Evolutionary conservation across 2,113 vertebrate species (phyloP).

Genomic region (Alaudala cheleensis): DNA sequence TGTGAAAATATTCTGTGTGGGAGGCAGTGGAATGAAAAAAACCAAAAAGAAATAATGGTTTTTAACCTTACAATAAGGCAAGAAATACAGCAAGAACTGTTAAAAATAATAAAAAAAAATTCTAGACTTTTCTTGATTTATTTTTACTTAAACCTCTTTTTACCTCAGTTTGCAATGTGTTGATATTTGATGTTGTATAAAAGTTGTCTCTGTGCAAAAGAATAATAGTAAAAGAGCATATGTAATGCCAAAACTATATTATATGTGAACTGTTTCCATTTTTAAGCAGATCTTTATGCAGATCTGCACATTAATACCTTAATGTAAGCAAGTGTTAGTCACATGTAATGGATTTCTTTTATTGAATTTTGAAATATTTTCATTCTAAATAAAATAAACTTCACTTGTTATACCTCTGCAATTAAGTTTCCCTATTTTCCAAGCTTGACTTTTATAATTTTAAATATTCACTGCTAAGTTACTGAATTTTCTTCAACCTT

Average conservation of each 20-base stretch:
- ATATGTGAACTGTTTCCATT: neutral
- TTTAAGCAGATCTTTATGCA: neutral
- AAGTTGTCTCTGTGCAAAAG: neutral
- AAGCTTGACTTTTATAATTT: neutral
- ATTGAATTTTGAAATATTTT: neutral
- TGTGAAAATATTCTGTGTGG: neutral
- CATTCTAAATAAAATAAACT: neutral
- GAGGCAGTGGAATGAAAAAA: neutral
- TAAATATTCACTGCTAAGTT: neutral
- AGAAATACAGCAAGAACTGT: neutral
- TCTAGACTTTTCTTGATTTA: neutral
- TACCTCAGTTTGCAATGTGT: neutral
- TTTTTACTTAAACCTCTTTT: neutral
- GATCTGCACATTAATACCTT: neutral
- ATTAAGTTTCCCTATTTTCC: neutral
- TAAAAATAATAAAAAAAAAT: neutral
- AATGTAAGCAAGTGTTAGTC: neutral
- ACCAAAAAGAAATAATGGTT: neutral
- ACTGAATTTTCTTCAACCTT: neutral
- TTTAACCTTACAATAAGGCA: neutral
- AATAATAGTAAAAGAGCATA: neutral
- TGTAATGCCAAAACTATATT: neutral
- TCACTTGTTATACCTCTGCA: neutral
- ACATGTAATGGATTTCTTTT: neutral
- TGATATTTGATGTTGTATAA: neutral